Percentiles rank a stretch among this genome's conserved stretches.
Evolutionary conservation across 92 coral and sea anemone genomes (phyloP).

Genomic region (Zoanthus sociatus): DNA sequence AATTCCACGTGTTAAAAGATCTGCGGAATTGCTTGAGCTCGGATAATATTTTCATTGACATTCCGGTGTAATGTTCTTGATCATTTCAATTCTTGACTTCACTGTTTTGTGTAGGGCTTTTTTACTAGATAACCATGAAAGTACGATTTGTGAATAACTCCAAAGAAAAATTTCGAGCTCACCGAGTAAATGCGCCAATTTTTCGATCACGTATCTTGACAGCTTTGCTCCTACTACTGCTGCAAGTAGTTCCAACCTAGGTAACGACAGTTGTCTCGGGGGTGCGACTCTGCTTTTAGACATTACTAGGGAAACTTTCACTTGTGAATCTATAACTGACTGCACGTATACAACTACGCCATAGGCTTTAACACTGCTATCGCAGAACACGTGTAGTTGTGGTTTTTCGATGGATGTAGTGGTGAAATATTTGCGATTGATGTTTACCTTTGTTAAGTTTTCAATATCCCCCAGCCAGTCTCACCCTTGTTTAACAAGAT

Average conservation of each 20-base stretch:
- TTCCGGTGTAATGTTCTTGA: not conserved
- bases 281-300: slow-evolving; percentile 13
- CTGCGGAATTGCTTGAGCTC: slow-evolving; percentile 14
- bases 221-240: slow-evolving; percentile 15
- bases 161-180: no score
- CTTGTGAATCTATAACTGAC: not conserved
- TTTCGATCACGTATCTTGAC: not conserved
- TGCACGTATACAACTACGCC: not conserved
- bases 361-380: slow-evolving; percentile 20
- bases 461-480: not conserved
- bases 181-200: not conserved
- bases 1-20: slow-evolving; percentile 30
- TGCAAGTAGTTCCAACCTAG: not conserved
- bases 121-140: not conserved
- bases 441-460: not conserved
- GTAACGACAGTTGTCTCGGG: not conserved
- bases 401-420: not conserved
- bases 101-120: not conserved
- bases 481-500: not conserved
- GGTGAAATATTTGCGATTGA: not conserved
- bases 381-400: slow-evolving; percentile 33
- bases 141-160: not conserved
- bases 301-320: not conserved
- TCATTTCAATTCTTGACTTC: not conserved
- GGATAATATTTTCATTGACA: slow-evolving; percentile 18